Base-by-base conservation (phyloP, 2,797 vertebrate genomes). In the Denticeps clupeoides region DNA sequence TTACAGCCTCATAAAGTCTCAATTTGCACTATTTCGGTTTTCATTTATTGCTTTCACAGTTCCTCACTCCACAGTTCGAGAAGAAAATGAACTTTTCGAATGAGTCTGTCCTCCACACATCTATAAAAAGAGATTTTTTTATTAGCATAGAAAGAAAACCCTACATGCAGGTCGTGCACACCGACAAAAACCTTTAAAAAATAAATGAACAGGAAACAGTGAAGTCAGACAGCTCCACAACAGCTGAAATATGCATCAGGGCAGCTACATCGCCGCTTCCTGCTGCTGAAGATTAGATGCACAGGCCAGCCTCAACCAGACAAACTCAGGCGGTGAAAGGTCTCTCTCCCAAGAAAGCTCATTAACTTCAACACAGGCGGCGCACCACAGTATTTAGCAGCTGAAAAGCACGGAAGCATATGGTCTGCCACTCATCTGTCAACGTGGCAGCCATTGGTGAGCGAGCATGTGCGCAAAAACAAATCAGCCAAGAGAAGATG, bases 321-420 rank as follows among this genome's bases (percentile, higher is more conserved):
- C 19, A 12, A 9, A 43, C 22, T 41, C 53, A 38, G n/a, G 40
- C 40, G 24, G 38, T 40, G 29, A 38, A 55, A 48, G 16, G 10
- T n/a, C n/a, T n/a, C 32, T 49, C 12, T 32, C 41, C 49, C 49
- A 21, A 22, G 26, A 55, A 51, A 53, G 33, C 56, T 51, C 48
- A 64, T 62, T 55, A 64, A 53, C 43, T 55, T 48, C 25, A 29
- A 41, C 25, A 31, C 31, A 35, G 21, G 40, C 53, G 19, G 29
- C 21, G 43, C 48, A 56, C 53, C 47, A 33, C 2, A 24, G 47
- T 12, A 8, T 51, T 44, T 25, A 32, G 18, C 40, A 4, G 1
- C 12, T 42, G 31, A 29, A 21, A 16, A 25, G 51, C 59, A 70
- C 67, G 38, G 41, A 7, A 33, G 28, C 29, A 41, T 9, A 12